A percentile compares a stretch with the other conserved stretches of the same genome.
Evolutionary conservation across 2,797 vertebrate genomes (phyloP).

Genomic region (Pipistrellus kuhlii): DNA sequence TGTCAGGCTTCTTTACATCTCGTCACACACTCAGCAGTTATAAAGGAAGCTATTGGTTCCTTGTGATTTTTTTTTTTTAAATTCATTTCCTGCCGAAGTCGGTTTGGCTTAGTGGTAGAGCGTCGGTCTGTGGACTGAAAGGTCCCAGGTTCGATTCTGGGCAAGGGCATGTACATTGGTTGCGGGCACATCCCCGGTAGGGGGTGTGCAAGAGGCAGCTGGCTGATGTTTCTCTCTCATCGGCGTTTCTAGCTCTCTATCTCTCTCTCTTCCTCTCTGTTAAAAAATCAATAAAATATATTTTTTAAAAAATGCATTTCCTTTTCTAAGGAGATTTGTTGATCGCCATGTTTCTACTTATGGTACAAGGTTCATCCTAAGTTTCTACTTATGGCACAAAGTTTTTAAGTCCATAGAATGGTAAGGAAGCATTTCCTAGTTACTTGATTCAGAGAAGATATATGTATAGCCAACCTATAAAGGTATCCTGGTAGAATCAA

Average conservation of each 20-base stretch:
- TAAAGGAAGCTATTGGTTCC: background rate
- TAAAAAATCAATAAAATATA: no score
- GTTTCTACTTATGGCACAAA: background rate
- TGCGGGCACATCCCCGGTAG: no score
- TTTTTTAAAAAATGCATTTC: background rate
- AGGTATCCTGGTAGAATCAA: background rate
- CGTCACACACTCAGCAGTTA: background rate
- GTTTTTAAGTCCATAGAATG: conserved; percentile 19
- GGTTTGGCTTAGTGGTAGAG: no score
- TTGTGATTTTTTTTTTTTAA: background rate
- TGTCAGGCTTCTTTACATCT: background rate
- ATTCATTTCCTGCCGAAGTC: no score
- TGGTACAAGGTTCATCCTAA: background rate
- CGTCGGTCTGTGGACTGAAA: no score
- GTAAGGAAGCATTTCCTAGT: background rate
- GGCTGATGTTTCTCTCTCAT: no score
- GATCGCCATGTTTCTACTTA: background rate
- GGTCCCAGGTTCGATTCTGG: no score
- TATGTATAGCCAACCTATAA: background rate
- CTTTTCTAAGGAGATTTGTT: conserved; percentile 23
- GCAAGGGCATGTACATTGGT: no score
- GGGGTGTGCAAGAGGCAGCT: no score
- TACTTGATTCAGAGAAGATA: background rate
- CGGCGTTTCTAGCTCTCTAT: no score
- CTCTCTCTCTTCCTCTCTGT: no score